Evolutionary conservation across 2,888 invertebrate genomes (phyloP).

Genomic region (Lasioglossum vierecki): DNA sequence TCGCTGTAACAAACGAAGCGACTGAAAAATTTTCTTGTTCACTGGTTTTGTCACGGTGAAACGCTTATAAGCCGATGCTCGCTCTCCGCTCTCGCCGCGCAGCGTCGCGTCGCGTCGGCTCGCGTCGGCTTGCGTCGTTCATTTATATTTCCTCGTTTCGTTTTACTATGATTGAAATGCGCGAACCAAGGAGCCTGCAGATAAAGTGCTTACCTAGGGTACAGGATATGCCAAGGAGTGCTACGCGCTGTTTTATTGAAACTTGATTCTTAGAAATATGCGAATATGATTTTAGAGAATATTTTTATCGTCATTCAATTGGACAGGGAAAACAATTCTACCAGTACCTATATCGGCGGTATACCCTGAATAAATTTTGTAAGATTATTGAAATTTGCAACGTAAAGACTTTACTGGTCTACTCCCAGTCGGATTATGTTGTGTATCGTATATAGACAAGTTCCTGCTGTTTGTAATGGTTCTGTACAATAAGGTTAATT

Average conservation of each 20-base stretch:
- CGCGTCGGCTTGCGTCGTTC: neutral
- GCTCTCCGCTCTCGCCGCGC: neutral
- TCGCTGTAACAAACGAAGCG: neutral
- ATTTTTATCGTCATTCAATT: neutral
- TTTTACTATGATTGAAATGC: neutral
- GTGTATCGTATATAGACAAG: too few relatives aligned
- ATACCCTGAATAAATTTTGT: too few relatives aligned
- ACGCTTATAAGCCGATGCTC: neutral
- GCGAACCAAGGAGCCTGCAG: neutral
- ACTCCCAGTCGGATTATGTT: too few relatives aligned
- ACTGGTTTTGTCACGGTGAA: neutral
- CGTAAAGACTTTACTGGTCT: too few relatives aligned
- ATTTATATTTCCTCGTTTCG: slow-evolving; percentile 2
- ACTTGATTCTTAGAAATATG: neutral
- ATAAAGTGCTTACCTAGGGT: neutral
- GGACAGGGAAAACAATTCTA: too few relatives aligned
- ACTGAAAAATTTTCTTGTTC: slow-evolving; percentile 19
- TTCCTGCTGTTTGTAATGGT: too few relatives aligned
- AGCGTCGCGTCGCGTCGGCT: neutral
- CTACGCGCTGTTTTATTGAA: neutral
- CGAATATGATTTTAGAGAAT: neutral
- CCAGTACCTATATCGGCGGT: too few relatives aligned
- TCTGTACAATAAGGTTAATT: too few relatives aligned
- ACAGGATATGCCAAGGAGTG: neutral
- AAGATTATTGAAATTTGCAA: too few relatives aligned